Evolutionary conservation across 1,140 invertebrate species (phyloP).

Genomic region (Lucilia cuprina): DNA sequence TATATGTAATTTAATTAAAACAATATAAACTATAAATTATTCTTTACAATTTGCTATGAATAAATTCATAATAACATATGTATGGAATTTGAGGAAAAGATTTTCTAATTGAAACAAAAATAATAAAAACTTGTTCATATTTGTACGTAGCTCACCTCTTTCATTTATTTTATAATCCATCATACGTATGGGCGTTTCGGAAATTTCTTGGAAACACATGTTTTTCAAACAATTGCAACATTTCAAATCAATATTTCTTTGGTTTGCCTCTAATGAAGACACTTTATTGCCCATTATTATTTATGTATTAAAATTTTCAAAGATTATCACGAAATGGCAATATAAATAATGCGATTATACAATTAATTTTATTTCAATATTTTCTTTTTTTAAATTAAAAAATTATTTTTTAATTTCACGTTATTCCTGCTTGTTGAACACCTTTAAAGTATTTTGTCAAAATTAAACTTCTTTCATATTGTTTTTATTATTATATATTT

Average conservation of each 20-base stretch:
- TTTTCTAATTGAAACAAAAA: too few relatives aligned
- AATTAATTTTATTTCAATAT: neutral
- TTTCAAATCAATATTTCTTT: neutral
- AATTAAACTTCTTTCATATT: too few relatives aligned
- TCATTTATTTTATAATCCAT: neutral
- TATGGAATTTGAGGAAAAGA: too few relatives aligned
- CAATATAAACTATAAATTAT: neutral
- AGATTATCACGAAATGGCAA: neutral
- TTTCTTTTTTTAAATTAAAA: neutral
- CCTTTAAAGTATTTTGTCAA: too few relatives aligned
- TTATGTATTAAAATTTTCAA: neutral
- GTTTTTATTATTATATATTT: too few relatives aligned
- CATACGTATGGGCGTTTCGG: neutral
- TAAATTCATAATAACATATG: too few relatives aligned
- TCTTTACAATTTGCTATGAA: neutral
- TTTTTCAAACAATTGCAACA: conserved; percentile 2
- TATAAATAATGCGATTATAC: neutral
- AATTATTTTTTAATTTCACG: neutral
- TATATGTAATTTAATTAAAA: too few relatives aligned
- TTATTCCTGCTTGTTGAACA: neutral
- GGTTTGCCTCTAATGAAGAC: neutral
- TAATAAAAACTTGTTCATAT: too few relatives aligned
- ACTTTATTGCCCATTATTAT: neutral
- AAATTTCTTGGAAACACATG: neutral
- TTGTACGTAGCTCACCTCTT: neutral